Evolutionary conservation across 2,797 vertebrate genomes (phyloP).

Genomic region (Pagetopsis macropterus): DNA sequence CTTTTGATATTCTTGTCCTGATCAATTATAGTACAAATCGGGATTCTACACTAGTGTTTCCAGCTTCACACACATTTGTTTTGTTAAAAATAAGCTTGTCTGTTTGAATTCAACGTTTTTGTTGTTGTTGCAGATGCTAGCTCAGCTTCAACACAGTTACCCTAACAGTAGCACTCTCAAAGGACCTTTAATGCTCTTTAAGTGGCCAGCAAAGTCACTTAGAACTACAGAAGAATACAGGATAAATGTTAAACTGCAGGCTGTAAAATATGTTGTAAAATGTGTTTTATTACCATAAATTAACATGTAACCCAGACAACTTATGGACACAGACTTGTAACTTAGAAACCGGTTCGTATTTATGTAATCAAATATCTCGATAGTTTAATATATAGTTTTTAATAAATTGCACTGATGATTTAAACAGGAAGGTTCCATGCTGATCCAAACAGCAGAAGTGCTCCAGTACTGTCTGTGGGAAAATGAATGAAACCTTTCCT

Average conservation of each 20-base stretch:
- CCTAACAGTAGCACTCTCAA: neutral
- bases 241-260: neutral
- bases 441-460: neutral
- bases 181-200: neutral
- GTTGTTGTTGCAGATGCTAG: no score
- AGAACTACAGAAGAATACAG: neutral
- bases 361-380: neutral
- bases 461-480: slow-evolving; percentile 1
- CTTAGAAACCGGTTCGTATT: neutral
- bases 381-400: neutral
- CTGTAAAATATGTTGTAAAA: neutral
- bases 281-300: neutral
- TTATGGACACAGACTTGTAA: neutral
- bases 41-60: neutral
- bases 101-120: neutral
- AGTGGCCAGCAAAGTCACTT: neutral
- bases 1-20: neutral
- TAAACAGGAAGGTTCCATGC: neutral
- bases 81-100: neutral
- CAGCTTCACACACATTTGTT: neutral
- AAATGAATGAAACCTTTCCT: neutral
- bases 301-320: neutral
- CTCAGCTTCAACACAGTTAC: neutral
- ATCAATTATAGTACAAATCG: neutral
- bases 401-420: slow-evolving; percentile 1